These are phyloP conservation scores for Pteropus alecto DNA, from an alignment of 2,113 vertebrate species.

Conservation along the genomic window DNA sequence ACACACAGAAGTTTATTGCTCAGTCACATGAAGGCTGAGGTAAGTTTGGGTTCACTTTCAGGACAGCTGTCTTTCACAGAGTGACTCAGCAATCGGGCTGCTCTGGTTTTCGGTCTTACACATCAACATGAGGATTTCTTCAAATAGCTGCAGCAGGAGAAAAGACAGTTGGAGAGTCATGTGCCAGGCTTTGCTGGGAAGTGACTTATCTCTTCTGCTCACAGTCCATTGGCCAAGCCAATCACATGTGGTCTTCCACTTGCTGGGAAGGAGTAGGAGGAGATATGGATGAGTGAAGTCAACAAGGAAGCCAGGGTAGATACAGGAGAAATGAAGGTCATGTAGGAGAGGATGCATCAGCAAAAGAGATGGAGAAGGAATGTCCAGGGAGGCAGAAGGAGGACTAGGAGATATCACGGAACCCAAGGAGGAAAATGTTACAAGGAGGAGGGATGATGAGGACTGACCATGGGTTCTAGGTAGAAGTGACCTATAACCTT, in stretches of 20 bases:
- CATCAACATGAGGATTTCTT: background rate
- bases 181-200: background rate
- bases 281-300: background rate
- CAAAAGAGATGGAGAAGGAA: background rate
- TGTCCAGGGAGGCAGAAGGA: background rate
- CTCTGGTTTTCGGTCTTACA: background rate
- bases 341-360: background rate
- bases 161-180: background rate
- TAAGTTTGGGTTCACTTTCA: background rate
- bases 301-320: background rate
- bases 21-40: background rate
- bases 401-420: background rate
- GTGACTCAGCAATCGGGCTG: conserved; percentile 4
- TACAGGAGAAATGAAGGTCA: background rate
- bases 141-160: background rate
- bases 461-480: background rate
- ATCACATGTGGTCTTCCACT: background rate
- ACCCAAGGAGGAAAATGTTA: background rate
- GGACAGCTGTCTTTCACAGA: conserved; percentile 10
- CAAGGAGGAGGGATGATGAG: background rate
- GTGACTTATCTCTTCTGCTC: background rate
- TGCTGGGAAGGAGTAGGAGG: background rate
- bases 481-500: background rate
- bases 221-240: background rate
- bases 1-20: background rate